A percentile compares a stretch with the other conserved stretches of the same genome.
phyloP scores from a whole-genome alignment of 2,888 invertebrate genomes.

The Eristalis pertinax region DNA sequence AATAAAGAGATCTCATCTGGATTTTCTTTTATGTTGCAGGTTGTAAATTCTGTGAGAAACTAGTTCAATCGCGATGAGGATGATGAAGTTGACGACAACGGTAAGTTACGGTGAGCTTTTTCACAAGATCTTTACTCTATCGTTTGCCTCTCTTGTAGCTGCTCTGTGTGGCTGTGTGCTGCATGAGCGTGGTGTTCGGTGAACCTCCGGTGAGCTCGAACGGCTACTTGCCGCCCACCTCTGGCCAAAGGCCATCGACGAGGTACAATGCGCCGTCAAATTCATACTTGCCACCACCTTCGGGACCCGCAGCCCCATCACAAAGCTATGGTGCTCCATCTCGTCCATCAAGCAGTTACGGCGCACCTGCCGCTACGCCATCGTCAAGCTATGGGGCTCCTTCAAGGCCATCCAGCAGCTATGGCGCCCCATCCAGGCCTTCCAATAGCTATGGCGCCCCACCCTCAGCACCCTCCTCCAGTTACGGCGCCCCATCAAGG shows the following conservation, averaged over 20 bases:
- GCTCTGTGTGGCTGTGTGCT: conserved; percentile 75
- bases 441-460: conserved; percentile 78
- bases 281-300: conserved; percentile 83
- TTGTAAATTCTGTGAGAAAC: conserved; percentile 68
- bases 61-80: conserved; percentile 73
- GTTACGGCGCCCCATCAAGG: conserved; percentile 77
- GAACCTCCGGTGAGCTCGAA: conserved; percentile 80
- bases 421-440: conserved; percentile 75
- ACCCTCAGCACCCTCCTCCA: conserved; percentile 76
- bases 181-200: conserved; percentile 76
- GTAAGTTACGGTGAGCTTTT: conserved; percentile 74
- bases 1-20: conserved; percentile 64
- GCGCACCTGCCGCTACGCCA: conserved; percentile 81
- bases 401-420: conserved; percentile 79
- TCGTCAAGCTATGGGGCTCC: conserved; percentile 83
- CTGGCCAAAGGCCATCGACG: conserved; percentile 79
- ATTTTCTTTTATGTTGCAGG: conserved; percentile 67
- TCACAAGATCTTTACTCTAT: conserved; percentile 34
- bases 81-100: conserved; percentile 75
- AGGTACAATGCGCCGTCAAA: conserved; percentile 82
- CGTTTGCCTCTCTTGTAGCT: conserved; percentile 71
- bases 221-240: conserved; percentile 80
- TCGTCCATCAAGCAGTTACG: conserved; percentile 80
- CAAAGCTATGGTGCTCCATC: conserved; percentile 77
- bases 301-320: conserved; percentile 79